phyloP scores from a whole-genome alignment of 2,888 invertebrate genomes.

The Lithophane socia region DNA sequence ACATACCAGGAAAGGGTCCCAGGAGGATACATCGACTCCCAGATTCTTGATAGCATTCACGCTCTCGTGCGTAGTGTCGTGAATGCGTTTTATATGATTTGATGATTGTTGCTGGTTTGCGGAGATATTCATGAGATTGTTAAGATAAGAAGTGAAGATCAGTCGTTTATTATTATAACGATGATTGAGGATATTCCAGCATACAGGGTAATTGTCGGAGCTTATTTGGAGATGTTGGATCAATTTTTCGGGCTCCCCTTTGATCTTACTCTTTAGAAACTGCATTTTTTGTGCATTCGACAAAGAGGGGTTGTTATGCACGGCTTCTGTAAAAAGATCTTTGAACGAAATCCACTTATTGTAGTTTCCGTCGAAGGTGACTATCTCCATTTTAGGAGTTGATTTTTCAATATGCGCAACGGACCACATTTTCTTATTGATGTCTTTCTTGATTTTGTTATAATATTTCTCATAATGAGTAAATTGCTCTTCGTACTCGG shows the following conservation, averaged over 20 bases:
- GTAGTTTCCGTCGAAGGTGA: too few species aligned
- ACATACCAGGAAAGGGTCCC: constrained; percentile 21
- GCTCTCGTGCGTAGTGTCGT: constrained; percentile 16
- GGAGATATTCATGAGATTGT: constrained; percentile 32
- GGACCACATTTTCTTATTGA: constrained; percentile 25
- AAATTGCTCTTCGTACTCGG: constrained; percentile 23
- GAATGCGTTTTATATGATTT: constrained; percentile 25
- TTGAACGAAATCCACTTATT: too few species aligned
- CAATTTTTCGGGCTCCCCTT: neutral
- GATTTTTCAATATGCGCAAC: constrained; percentile 23
- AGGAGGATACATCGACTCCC: constrained; percentile 17
- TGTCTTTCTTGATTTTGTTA: constrained; percentile 10
- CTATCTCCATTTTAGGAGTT: constrained; percentile 20
- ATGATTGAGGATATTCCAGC: constrained; percentile 25
- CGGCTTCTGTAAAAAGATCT: too few species aligned
- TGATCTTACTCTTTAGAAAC: too few species aligned
- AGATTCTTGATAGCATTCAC: constrained; percentile 27
- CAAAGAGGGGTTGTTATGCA: too few species aligned
- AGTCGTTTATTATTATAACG: constrained; percentile 27
- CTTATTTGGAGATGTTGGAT: constrained; percentile 9
- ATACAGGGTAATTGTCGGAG: constrained; percentile 10
- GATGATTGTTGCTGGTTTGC: constrained; percentile 11
- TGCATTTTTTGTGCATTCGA: too few species aligned
- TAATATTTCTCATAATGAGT: constrained; percentile 18
- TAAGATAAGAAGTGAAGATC: constrained; percentile 29